Evolutionary conservation across 2,113 vertebrate genomes (phyloP).

Genomic region (Numida meleagris): DNA sequence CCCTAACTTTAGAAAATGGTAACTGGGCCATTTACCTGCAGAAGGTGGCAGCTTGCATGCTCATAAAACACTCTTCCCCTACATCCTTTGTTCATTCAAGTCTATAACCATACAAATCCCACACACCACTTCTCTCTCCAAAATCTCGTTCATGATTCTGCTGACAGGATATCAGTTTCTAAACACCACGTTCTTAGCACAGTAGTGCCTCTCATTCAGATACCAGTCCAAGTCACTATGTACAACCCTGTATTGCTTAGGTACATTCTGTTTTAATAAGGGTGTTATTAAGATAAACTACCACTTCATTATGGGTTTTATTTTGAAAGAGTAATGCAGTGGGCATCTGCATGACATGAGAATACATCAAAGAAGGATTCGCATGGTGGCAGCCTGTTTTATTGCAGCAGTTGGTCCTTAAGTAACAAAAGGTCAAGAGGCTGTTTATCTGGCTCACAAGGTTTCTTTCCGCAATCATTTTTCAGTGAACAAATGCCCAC

Average conservation of each 20-base stretch:
- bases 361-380: background rate
- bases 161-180: background rate
- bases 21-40: rapidly evolving
- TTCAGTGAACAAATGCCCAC: background rate
- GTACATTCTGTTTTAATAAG: background rate
- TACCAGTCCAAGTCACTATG: background rate
- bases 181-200: conserved; percentile 4
- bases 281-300: background rate
- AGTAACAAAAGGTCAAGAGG: background rate
- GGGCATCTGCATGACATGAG: background rate
- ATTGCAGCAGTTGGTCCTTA: background rate
- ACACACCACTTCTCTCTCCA: background rate
- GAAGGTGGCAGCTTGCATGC: background rate
- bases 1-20: background rate
- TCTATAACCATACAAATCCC: background rate
- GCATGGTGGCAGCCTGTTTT: background rate
- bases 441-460: background rate
- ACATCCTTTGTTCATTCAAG: background rate
- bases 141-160: background rate
- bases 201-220: background rate
- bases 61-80: background rate
- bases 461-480: background rate
- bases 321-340: background rate
- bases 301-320: background rate
- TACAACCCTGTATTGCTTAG: background rate